These are phyloP conservation scores for Nemurella pictetii DNA, from an alignment of 2,888 invertebrate genomes.

Conservation along the genomic window DNA sequence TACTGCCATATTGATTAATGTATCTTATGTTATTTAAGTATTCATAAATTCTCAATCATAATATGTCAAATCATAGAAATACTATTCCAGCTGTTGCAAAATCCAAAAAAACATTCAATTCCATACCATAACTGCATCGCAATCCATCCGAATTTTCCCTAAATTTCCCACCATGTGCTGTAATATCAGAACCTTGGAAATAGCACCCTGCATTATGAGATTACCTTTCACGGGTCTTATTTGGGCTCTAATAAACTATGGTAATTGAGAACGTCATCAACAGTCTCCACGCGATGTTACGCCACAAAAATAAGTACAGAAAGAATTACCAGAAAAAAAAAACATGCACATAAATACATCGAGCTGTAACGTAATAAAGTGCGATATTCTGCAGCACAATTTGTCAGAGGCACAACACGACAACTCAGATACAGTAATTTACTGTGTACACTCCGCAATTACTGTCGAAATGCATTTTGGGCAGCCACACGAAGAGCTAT, in stretches of 20 bases:
- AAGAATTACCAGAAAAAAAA: neutral
- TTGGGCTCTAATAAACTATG: slow-evolving; percentile 10
- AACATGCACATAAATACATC: slow-evolving; percentile 18
- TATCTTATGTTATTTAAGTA: neutral
- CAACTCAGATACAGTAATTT: slow-evolving; percentile 39
- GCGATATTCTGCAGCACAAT: slow-evolving; percentile 8
- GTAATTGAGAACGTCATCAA: slow-evolving; percentile 12
- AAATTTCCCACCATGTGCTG: no score
- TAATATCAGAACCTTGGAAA: neutral
- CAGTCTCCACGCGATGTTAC: slow-evolving; percentile 9
- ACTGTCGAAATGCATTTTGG: slow-evolving; percentile 37
- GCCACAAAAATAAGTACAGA: neutral
- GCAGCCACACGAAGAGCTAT: neutral
- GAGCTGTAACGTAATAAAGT: neutral
- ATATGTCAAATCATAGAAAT: neutral
- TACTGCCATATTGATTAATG: neutral
- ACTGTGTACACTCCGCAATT: slow-evolving; percentile 39
- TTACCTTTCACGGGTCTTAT: neutral
- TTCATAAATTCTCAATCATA: neutral
- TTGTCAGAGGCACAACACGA: slow-evolving; percentile 14
- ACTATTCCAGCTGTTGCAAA: neutral
- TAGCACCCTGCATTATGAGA: neutral
- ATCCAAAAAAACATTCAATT: neutral
- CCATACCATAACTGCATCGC: neutral
- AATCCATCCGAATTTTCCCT: no score